Conservation (phyloP, 2,113 vertebrate genomes). For the Centropristis striata region DNA sequence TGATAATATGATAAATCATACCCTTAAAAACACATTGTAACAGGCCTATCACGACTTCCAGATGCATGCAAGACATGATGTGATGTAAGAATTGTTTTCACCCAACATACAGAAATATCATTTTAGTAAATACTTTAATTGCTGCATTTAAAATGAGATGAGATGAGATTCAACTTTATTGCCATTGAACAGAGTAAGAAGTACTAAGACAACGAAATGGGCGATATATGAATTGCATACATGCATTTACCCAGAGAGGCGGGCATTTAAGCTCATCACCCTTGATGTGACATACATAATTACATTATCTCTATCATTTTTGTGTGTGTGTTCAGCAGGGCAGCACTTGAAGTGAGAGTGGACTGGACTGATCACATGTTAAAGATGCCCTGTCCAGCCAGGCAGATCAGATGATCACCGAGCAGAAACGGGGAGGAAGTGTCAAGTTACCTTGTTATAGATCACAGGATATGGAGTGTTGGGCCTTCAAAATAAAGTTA, state of each 20-base stretch:
- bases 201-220: no score
- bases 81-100: not conserved
- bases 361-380: not conserved
- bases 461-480: not conserved
- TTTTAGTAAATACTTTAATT: not conserved
- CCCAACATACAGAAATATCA: not conserved
- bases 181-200: no score
- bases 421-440: slow-evolving; percentile 5
- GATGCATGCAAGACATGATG: not conserved
- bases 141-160: not conserved
- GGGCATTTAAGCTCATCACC: not conserved
- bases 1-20: not conserved
- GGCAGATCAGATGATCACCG: slow-evolving; percentile 45
- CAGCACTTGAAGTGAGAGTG: not conserved
- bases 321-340: not conserved
- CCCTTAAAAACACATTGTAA: not conserved
- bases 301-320: not conserved
- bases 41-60: not conserved
- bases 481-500: slow-evolving; percentile 50
- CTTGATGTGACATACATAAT: not conserved
- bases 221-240: not conserved
- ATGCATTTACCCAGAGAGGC: not conserved
- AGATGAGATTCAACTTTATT: no score
- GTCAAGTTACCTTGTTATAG: not conserved
- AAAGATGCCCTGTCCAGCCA: not conserved